Evolutionary conservation across 2,888 invertebrate species (phyloP), one percentile per base, ranked within the genome.

Genomic region (Galerucella calmariensis): DNA sequence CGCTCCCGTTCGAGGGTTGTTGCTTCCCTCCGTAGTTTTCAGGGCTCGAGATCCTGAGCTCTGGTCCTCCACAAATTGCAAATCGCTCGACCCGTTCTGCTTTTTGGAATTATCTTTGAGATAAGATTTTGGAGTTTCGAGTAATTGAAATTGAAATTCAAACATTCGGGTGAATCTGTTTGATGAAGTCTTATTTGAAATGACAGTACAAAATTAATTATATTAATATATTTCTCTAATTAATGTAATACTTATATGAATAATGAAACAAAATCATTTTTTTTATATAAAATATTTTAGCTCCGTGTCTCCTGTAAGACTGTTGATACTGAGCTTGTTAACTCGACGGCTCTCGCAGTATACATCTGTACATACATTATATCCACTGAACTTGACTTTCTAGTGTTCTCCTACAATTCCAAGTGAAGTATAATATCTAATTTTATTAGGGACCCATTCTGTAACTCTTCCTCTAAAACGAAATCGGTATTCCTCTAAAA

Each of bases 141-240:
- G 77, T 81, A 81, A 81, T 82, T 80, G 79, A 81, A 81, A 81
- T 82, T 80, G 79, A 81, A 82, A 81, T 81, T 80, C 77, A 79
- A 78, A 79, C 80, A 81, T 79, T 79, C 77, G 67, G 80, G 12
- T 46, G n/a, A 20, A 16, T 65, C 16, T 65, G 10, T 56, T 56
- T 56, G 56, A 56, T 56, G 20, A 20, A 56, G 56, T 16, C 8
- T 53, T 53, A 16, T 56, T 16, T 10, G 16, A 16, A 10, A 56
- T 20, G 20, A 20, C 20, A 56, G 9, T 56, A 16, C 9, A 16
- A 56, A 56, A 20, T 20, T 20, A 56, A 56, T 16, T 56, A 56
- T 10, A 10, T 56, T 14, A 48, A 48, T 0, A 12, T 48, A 12
- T 46, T 46, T 10, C 35, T 35, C 6, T 35, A 35, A 35, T 35